phyloP scores from a whole-genome alignment of 2,888 invertebrate genomes.

The Chrysotoxum bicinctum region DNA sequence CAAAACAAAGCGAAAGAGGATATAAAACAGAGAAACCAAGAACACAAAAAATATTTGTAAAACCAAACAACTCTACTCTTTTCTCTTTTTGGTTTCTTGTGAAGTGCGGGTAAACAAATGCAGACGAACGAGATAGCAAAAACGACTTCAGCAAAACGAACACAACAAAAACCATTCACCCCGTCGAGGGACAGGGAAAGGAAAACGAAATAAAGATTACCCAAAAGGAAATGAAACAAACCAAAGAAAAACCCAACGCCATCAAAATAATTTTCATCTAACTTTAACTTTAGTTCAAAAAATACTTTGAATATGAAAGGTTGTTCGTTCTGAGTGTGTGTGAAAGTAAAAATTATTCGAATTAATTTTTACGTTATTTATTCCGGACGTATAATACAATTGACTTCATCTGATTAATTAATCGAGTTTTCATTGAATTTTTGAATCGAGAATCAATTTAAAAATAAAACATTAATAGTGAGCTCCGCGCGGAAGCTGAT shows the following conservation, averaged over 20 bases:
- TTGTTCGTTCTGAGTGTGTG: not conserved
- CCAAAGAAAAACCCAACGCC: slow-evolving; percentile 40
- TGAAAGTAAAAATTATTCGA: not conserved
- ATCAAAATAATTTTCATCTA: slow-evolving; percentile 45
- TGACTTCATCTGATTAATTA: not conserved
- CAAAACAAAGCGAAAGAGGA: slow-evolving; percentile 53
- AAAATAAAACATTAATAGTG: not conserved
- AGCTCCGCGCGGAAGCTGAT: slow-evolving; percentile 6
- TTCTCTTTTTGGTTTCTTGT: not conserved
- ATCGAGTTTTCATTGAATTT: not conserved
- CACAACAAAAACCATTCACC: not conserved
- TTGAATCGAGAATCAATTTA: not conserved
- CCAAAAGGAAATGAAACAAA: not conserved
- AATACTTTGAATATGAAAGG: slow-evolving; percentile 35
- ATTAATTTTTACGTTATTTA: not conserved
- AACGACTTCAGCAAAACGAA: slow-evolving; percentile 16
- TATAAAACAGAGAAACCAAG: not conserved
- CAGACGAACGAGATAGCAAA: slow-evolving; percentile 19
- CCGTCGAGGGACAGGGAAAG: not conserved
- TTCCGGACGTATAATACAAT: not conserved
- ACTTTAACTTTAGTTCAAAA: slow-evolving; percentile 49
- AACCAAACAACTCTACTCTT: slow-evolving; percentile 12
- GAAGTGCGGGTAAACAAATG: slow-evolving; percentile 20
- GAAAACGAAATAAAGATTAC: not conserved
- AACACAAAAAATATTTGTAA: not conserved